phyloP scores from a whole-genome alignment of 2,888 invertebrate genomes.

The Acronicta alni region DNA sequence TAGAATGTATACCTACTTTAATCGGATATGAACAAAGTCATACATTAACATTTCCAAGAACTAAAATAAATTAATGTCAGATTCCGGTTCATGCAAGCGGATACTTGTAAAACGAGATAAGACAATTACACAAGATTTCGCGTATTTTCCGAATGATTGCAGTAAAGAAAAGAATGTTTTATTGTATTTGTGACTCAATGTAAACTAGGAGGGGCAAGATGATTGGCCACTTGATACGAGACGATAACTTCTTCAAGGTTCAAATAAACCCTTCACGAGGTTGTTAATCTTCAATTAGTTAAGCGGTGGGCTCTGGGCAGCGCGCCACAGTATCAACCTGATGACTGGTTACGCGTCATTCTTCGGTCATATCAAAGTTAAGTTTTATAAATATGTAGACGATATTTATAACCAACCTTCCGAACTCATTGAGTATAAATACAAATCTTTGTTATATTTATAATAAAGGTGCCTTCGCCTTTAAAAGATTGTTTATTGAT shows the following conservation, averaged over 20 bases:
- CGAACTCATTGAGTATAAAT: too few species aligned
- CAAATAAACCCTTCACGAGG: too few species aligned
- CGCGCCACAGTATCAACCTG: too few species aligned
- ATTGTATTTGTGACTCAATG: not conserved
- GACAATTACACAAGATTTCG: conserved; percentile 1
- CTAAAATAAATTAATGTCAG: not conserved
- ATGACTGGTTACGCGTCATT: conserved; percentile 8
- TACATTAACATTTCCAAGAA: conserved; percentile 10
- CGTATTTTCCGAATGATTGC: not conserved
- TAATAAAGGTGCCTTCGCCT: too few species aligned
- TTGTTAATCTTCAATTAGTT: too few species aligned
- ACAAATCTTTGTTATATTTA: too few species aligned
- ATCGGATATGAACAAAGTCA: not conserved
- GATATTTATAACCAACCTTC: not conserved
- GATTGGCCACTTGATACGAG: too few species aligned
- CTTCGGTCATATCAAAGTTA: not conserved
- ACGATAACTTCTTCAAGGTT: too few species aligned
- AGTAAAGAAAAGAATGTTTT: conserved; percentile 1
- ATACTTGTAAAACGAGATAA: not conserved
- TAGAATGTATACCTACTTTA: too few species aligned
- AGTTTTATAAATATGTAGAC: not conserved
- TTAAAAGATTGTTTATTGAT: too few species aligned
- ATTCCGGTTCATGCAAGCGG: conserved; percentile 1
- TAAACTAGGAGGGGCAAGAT: too few species aligned
- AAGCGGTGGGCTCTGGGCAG: too few species aligned